Evolutionary conservation across 2,113 vertebrate genomes (phyloP).

Genomic region (Aphyosemion australe): DNA sequence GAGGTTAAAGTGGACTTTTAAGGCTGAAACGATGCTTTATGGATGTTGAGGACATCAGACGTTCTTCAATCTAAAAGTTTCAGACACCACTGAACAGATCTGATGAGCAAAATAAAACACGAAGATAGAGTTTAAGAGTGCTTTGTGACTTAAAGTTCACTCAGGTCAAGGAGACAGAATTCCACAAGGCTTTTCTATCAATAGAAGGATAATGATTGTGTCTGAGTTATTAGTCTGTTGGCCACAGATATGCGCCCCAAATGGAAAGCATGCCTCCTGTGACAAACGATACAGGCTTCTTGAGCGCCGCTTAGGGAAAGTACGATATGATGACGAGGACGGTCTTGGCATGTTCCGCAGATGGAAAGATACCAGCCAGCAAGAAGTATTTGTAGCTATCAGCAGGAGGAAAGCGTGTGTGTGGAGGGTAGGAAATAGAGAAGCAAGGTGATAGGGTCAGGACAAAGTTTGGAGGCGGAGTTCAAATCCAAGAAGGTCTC

Average conservation of each 20-base stretch:
- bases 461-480: slow-evolving; percentile 24
- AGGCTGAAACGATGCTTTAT: not conserved
- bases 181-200: slow-evolving; percentile 23
- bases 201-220: slow-evolving; percentile 36
- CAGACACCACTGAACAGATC: not conserved
- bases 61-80: not conserved
- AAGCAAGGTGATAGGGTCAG: not conserved
- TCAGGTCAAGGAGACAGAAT: slow-evolving; percentile 31
- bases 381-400: slow-evolving; percentile 20
- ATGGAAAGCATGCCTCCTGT: slow-evolving; percentile 39
- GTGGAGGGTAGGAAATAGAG: not conserved
- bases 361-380: slow-evolving; percentile 41
- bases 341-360: slow-evolving; percentile 39
- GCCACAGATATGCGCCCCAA: slow-evolving; percentile 23
- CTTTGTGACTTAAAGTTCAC: not conserved
- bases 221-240: slow-evolving; percentile 21
- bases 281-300: slow-evolving; percentile 60
- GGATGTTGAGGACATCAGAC: not conserved
- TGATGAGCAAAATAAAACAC: too few species aligned
- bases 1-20: not conserved
- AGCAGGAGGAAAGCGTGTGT: not conserved
- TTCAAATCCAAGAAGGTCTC: slow-evolving; percentile 48
- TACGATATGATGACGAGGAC: slow-evolving; percentile 43
- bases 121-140: not conserved
- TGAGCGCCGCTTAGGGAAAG: slow-evolving; percentile 49